A percentile compares a stretch with the other conserved stretches of the same genome.
Conservation (phyloP, 2,113 vertebrate genomes). For the Rhinolophus sinicus region DNA sequence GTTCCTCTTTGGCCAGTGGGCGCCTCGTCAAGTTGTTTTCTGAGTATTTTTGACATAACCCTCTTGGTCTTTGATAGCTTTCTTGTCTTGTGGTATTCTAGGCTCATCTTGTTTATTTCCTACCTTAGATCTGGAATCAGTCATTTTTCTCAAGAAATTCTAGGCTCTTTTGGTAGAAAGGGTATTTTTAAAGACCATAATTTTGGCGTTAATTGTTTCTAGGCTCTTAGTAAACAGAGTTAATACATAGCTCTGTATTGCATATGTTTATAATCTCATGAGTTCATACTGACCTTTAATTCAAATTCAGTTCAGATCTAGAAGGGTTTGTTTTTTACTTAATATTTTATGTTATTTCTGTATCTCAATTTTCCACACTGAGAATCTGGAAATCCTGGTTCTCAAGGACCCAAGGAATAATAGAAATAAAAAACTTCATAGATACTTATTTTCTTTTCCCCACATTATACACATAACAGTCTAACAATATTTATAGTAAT, state of each 20-base stretch:
- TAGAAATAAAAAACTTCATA: neutral
- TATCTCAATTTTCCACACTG: neutral
- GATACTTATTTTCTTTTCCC: neutral
- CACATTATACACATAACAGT: neutral
- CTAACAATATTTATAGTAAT: neutral
- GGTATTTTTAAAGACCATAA: neutral
- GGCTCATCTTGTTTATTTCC: neutral
- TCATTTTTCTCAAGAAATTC: neutral
- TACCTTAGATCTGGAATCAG: neutral
- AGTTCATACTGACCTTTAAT: neutral
- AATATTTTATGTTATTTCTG: neutral
- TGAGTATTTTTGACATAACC: neutral
- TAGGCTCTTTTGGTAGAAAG: neutral
- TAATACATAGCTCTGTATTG: neutral
- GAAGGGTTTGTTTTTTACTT: neutral
- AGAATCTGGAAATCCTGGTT: neutral
- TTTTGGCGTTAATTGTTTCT: neutral
- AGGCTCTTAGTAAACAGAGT: neutral
- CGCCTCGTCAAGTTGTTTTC: neutral
- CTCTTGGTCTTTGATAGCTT: neutral
- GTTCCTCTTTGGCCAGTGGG: neutral
- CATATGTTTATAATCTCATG: neutral
- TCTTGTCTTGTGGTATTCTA: neutral
- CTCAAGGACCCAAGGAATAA: neutral
- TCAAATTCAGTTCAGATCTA: neutral